Conservation (phyloP, 2,797 vertebrate genomes). For the Platyrinchus mystaceus region DNA sequence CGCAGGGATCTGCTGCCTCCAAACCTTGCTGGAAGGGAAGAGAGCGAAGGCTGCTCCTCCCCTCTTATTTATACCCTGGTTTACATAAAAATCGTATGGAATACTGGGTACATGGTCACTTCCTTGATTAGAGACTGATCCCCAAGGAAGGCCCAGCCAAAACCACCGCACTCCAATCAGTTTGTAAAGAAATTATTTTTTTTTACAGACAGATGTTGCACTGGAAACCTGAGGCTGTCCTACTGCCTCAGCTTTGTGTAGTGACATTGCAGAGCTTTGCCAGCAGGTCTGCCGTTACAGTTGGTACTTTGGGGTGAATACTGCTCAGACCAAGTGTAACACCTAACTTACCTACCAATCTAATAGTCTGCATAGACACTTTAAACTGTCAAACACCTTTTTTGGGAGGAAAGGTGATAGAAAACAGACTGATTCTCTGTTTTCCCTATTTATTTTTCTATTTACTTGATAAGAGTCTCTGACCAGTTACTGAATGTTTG, state of each 20-base stretch:
- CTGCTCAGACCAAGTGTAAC: not conserved
- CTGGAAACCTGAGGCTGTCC: not conserved
- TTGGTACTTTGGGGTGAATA: not conserved
- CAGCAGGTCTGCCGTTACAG: not conserved
- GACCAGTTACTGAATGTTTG: not conserved
- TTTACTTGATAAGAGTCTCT: not conserved
- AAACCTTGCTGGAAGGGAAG: no score
- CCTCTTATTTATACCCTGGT: no score
- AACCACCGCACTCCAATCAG: accelerated
- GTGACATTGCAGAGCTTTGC: not conserved
- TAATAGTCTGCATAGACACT: not conserved
- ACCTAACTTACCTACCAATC: not conserved
- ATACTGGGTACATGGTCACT: no score
- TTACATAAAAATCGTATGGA: no score
- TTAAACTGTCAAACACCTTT: not conserved
- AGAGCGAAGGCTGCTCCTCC: no score
- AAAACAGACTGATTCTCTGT: not conserved
- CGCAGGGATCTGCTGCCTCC: no score
- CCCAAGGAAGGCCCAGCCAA: no score
- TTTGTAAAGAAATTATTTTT: not conserved
- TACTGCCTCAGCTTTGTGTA: not conserved
- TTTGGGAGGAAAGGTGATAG: accelerated
- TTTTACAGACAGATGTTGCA: not conserved
- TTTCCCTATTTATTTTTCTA: not conserved
- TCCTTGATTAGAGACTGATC: no score